Percentiles rank a stretch among this genome's conserved stretches.
phyloP scores from a whole-genome alignment of 2,113 vertebrate species.

The Mobula birostris region DNA sequence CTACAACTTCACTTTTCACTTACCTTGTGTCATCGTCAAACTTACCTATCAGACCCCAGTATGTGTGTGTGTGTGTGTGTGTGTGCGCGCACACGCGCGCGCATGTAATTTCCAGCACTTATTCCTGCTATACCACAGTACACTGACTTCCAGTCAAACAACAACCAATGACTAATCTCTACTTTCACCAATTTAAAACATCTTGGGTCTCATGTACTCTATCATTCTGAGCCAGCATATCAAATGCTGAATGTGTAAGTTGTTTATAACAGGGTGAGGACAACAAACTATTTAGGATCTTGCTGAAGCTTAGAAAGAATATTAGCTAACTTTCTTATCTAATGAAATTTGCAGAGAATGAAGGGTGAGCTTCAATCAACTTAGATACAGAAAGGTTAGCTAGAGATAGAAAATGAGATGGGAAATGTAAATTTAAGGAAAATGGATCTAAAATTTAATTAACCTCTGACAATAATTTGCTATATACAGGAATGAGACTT shows the following conservation, averaged over 20 bases:
- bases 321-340: background rate
- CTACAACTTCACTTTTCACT: too few relatives aligned
- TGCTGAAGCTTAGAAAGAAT: background rate
- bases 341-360: background rate
- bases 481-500: background rate
- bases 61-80: too few relatives aligned
- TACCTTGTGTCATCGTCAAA: too few relatives aligned
- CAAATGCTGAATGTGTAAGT: background rate
- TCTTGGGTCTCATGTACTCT: too few relatives aligned
- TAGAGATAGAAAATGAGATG: background rate
- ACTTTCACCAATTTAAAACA: too few relatives aligned
- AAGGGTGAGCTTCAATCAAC: background rate
- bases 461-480: background rate
- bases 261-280: background rate
- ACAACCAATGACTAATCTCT: too few relatives aligned
- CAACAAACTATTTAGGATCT: background rate
- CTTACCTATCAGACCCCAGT: too few relatives aligned
- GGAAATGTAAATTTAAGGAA: background rate
- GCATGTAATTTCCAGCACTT: too few relatives aligned
- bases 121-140: too few relatives aligned
- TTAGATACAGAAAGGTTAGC: background rate
- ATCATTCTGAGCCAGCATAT: too few relatives aligned
- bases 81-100: too few relatives aligned
- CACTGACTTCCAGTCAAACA: too few relatives aligned
- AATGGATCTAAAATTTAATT: background rate